These are phyloP conservation scores for Dasyurus viverrinus DNA, from an alignment of 2,113 vertebrate species.

Conservation along the genomic window DNA sequence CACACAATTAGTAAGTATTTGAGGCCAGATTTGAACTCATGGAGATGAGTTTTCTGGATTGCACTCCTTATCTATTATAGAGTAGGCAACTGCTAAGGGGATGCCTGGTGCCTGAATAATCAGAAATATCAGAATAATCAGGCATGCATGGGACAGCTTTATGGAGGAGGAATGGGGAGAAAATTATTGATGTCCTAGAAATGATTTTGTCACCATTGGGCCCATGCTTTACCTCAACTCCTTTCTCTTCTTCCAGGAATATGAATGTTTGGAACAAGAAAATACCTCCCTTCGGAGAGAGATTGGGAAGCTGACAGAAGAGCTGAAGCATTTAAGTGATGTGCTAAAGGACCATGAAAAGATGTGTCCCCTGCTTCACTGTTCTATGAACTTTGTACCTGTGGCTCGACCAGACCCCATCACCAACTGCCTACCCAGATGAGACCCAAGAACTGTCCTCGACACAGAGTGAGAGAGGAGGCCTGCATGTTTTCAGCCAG, in stretches of 20 bases:
- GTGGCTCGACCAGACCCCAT: constrained; percentile 81
- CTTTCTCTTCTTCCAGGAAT: constrained; percentile 84
- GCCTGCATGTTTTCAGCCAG: background rate
- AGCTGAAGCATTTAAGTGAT: constrained; percentile 90
- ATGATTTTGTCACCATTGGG: background rate
- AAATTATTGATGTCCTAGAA: background rate
- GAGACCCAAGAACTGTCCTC: constrained; percentile 52
- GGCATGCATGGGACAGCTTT: background rate
- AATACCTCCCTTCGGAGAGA: constrained; percentile 91
- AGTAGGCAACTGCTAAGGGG: background rate
- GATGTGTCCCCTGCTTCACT: constrained; percentile 89
- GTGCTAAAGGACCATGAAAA: constrained; percentile 91
- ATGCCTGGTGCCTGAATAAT: background rate
- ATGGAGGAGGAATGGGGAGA: fast-evolving
- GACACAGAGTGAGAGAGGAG: background rate
- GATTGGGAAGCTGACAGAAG: constrained; percentile 92
- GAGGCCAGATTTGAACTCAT: background rate
- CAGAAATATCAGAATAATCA: no score
- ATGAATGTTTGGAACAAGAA: constrained; percentile 92
- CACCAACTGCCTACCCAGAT: constrained; percentile 84
- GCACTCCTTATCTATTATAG: background rate
- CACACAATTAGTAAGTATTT: background rate
- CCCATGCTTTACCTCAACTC: background rate
- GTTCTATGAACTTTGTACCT: constrained; percentile 87
- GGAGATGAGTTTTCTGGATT: background rate